Conservation (phyloP, 2,113 vertebrate genomes). For the Vimba vimba region DNA sequence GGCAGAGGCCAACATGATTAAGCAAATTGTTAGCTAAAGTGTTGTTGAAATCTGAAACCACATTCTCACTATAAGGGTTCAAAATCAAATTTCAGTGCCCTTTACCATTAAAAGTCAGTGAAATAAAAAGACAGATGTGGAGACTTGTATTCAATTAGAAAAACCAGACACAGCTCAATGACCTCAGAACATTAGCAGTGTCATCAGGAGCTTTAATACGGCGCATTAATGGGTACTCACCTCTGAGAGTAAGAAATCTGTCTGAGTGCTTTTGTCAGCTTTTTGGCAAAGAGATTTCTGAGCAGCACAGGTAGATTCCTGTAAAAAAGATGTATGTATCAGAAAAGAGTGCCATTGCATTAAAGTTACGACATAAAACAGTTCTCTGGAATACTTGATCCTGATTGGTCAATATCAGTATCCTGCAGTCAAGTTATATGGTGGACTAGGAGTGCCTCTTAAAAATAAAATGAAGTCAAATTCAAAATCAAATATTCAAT, state of each 20-base stretch:
- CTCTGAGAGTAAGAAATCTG: constrained; percentile 87
- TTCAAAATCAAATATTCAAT: no score
- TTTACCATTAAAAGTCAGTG: constrained; percentile 13
- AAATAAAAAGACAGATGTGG: constrained; percentile 40
- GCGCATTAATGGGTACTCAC: constrained; percentile 77
- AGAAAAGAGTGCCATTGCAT: neutral
- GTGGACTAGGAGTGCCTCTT: neutral
- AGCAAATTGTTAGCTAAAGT: neutral
- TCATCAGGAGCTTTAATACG: constrained; percentile 40
- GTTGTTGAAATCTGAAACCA: neutral
- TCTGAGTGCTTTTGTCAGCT: constrained; percentile 94
- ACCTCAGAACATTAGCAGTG: constrained; percentile 48
- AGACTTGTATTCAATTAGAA: constrained; percentile 48
- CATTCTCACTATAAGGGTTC: neutral
- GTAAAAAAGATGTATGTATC: constrained; percentile 63
- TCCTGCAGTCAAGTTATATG: neutral
- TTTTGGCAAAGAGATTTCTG: constrained; percentile 84
- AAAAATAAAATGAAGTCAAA: neutral
- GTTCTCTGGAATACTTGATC: neutral
- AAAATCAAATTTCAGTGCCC: constrained; percentile 25
- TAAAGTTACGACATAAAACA: neutral
- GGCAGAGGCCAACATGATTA: neutral
- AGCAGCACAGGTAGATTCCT: constrained; percentile 87
- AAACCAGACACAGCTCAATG: constrained; percentile 47
- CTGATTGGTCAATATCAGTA: neutral